Percentiles rank a stretch among this genome's conserved stretches.
phyloP scores from a whole-genome alignment of 30 jellyfish, hydroid and myxozoan genomes.

The Sanderia malayensis region DNA sequence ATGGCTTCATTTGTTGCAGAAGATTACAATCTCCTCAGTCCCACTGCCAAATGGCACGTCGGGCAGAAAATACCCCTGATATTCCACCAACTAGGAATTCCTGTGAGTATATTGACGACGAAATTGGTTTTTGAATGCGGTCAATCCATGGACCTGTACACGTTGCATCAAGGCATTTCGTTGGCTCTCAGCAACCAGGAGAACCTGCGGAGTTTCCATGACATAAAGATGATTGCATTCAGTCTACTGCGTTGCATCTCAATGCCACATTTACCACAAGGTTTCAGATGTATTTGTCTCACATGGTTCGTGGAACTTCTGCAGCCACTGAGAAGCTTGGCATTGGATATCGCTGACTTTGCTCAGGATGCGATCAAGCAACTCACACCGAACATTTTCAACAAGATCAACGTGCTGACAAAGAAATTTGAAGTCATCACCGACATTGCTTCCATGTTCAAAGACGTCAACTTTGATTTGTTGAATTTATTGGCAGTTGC shows the following conservation, averaged over 20 bases:
- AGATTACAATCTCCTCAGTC: constrained; percentile 27
- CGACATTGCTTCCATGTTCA: constrained; percentile 9
- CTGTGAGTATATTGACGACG: constrained; percentile 30
- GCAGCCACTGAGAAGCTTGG: not conserved
- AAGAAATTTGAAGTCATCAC: constrained; percentile 27
- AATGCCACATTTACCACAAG: constrained; percentile 42
- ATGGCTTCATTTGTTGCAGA: constrained; percentile 50
- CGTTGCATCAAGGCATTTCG: constrained; percentile 33
- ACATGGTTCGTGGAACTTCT: constrained; percentile 36
- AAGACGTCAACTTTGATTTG: not conserved
- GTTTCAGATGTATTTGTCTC: constrained; percentile 32
- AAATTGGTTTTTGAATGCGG: constrained; percentile 41
- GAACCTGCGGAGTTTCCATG: constrained; percentile 6
- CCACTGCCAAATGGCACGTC: constrained; percentile 30
- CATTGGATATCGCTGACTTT: not conserved
- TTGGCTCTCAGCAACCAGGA: constrained; percentile 27
- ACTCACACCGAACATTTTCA: constrained; percentile 7
- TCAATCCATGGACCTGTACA: constrained; percentile 28
- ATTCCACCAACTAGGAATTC: constrained; percentile 25
- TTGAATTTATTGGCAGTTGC: constrained; percentile 17
- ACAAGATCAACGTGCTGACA: constrained; percentile 3
- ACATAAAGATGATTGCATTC: constrained; percentile 12
- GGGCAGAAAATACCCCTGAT: constrained; percentile 23
- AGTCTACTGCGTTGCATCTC: constrained; percentile 14
- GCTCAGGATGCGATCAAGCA: not conserved